Percentiles rank a stretch among this genome's conserved stretches.
phyloP scores from a whole-genome alignment of 1,140 invertebrate genomes.

The Gryllus bimaculatus region DNA sequence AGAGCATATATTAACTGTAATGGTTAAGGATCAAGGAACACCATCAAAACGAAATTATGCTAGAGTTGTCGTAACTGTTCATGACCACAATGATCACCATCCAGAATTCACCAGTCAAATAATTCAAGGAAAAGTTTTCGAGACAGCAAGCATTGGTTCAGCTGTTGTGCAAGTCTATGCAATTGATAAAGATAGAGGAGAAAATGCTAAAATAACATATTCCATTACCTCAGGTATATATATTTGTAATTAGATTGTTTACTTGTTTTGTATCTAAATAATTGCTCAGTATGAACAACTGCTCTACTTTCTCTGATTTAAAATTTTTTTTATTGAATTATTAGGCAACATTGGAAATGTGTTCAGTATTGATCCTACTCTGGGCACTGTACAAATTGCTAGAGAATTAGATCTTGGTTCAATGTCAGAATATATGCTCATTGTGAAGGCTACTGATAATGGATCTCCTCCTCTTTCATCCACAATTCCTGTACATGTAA shows the following conservation, averaged over 20 bases:
- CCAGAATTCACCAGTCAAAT: conserved; percentile 70
- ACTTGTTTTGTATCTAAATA: not conserved
- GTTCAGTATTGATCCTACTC: conserved; percentile 64
- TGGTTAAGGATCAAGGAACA: conserved; percentile 81
- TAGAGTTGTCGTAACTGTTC: conserved; percentile 66
- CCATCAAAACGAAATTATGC: conserved; percentile 77
- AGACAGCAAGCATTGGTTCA: conserved; percentile 62
- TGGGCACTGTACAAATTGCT: conserved; percentile 67
- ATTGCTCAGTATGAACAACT: not conserved
- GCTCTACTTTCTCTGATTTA: not conserved
- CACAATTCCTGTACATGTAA: conserved; percentile 73
- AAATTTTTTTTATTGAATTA: conserved; percentile 7
- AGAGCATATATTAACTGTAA: conserved; percentile 77
- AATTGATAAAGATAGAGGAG: conserved; percentile 69
- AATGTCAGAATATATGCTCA: conserved; percentile 65
- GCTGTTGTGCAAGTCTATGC: conserved; percentile 63
- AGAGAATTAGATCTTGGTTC: conserved; percentile 60
- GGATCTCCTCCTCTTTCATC: conserved; percentile 63
- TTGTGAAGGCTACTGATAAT: conserved; percentile 71
- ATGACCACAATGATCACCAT: conserved; percentile 83
- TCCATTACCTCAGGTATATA: conserved; percentile 61
- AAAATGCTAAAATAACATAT: conserved; percentile 70
- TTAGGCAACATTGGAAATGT: conserved; percentile 73
- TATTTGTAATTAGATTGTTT: not conserved
- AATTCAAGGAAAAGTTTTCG: conserved; percentile 63